Evolutionary conservation across 2,888 invertebrate genomes (phyloP), one percentile per base, ranked within the genome.

Genomic region (Idaea straminata): DNA sequence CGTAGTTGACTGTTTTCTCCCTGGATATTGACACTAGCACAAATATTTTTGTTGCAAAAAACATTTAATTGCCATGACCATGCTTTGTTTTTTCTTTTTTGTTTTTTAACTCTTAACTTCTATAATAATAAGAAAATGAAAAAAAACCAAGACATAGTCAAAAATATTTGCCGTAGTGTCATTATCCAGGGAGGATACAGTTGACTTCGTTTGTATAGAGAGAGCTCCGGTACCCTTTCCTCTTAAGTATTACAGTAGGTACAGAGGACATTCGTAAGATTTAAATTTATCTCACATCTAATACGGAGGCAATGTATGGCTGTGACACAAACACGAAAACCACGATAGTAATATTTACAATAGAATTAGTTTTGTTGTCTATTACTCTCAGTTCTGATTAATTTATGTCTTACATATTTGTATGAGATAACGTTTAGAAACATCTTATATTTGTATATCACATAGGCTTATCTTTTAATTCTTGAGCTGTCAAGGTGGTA

Each of bases 391-490:
- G 86, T 82, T 78, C 86, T 88, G 86, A 89, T 90, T 91, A 91
- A 92, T 92, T 90, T 89, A 91, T 88, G 86, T 78, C 76, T 76
- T 83, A 82, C 78, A 82, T 91, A 91, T 91, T 91, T 92, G 83
- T 80, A 74, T 76, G 75, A 91, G 92, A 91, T 92, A 92, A 79
- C 81, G 85, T 83, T 85, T 82, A 87, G 83, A 80, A 84, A 85
- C 83, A 79, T 83, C 83, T 86, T 75, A 76, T 91, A 91, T 92
- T 92, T 92, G 87, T 85, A 81, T 84, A 88, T 86, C 85, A 87
- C 75, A 76, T 69, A 74, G 74, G 92, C 85, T 92, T 92, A 92
- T 92, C 92, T 92, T 88, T 91, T 92, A 92, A 92, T 91, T 91
- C 92, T 90, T 83, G 82, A 85, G 84, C 86, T 92, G 92, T 91